Percentiles rank a stretch among this genome's conserved stretches.
These are phyloP conservation scores for Trichacis sp. DNA, from an alignment of 2,888 invertebrate genomes.

Conservation along the genomic window DNA sequence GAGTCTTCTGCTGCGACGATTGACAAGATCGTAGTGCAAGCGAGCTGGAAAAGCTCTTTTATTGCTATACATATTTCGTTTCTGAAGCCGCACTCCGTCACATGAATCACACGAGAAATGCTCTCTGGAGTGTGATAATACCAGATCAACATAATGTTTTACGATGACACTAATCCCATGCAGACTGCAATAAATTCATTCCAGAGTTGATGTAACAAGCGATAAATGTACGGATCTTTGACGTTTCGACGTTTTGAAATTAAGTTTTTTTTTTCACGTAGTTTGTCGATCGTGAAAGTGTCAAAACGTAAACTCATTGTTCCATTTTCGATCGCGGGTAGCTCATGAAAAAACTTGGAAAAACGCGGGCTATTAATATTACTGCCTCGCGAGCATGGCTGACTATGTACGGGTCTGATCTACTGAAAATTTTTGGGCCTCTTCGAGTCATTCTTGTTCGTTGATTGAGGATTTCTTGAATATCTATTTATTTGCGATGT, in stretches of 20 bases:
- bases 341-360: no score
- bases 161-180: neutral
- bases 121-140: neutral
- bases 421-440: no score
- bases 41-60: conserved; percentile 23
- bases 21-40: conserved; percentile 30
- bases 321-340: no score
- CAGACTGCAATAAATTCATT: neutral
- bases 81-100: neutral
- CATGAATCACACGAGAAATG: neutral
- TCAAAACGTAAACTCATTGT: no score
- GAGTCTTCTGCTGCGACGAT: conserved; percentile 35
- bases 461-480: no score
- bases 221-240: neutral
- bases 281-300: no score
- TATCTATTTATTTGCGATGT: no score
- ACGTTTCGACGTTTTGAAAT: neutral
- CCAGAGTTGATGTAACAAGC: neutral
- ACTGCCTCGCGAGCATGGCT: no score
- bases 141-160: neutral
- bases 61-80: neutral
- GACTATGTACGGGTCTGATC: no score
- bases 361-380: no score
- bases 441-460: no score
- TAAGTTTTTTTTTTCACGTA: neutral